Evolutionary conservation across 2,797 vertebrate genomes (phyloP), one percentile per base, ranked within the genome.

Genomic region (Pelochelys cantorii): DNA sequence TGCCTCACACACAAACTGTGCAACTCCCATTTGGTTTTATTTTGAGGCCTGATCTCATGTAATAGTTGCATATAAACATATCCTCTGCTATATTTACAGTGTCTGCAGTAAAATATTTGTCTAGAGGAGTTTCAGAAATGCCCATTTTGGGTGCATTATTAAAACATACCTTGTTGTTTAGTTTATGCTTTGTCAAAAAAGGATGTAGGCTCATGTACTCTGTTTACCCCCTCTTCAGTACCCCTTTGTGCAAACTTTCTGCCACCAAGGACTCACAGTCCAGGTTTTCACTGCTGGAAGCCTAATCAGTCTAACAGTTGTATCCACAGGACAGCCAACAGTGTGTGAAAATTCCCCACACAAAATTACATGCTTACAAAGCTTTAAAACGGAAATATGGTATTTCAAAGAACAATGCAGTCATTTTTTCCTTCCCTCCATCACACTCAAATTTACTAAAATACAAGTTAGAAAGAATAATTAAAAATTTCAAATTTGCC

Each of bases 11-110:
- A 59, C 55, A 23, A 22, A 11, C 48, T 1, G 22, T 57, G 55
- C 57, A 29, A 4, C 81, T 93, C 54, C 48, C 57, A 0, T 52
- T 74, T 71, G 87, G 80, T 92, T 89, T 96, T 92, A 95, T 96
- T 96, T 95, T 93, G 92, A 93, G 29, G 59, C 42, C 54, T 68
- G 65, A 79, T 81, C 52, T 96, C 80, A 27, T 60, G 12, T 90
- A 93, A 0, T 59, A 4, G 0, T 5, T 71, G 48, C 37, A 17
- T 87, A 83, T 90, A 93, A 95, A 93, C 79, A 86, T 4, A 85
- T 52, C 23, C 7, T 79, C 6, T 79, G 62, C 2, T 79, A 37
- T 55, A 7, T 85, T 93, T 84, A 53, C 34, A 84, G 65, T 68
- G n/a, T 75, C 81, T 14, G 54, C 20, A 85, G 57, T 59, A 86